phyloP scores from a whole-genome alignment of 2,888 invertebrate genomes.

The Spodoptera littoralis region DNA sequence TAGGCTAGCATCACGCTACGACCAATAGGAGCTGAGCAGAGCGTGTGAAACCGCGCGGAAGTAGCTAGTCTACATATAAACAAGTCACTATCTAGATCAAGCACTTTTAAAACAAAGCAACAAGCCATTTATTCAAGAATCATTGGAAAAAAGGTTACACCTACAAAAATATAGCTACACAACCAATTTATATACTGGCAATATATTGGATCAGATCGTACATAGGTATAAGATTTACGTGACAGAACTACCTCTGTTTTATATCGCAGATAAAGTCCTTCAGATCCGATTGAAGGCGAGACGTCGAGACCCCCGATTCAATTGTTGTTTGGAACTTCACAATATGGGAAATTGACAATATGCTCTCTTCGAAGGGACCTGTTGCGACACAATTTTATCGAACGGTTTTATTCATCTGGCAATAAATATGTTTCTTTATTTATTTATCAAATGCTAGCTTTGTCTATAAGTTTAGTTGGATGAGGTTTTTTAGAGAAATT shows the following conservation, averaged over 20 bases:
- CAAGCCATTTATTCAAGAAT: conserved; percentile 24
- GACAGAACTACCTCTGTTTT: conserved; percentile 61
- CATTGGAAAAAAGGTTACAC: conserved; percentile 11
- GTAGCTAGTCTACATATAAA: background rate
- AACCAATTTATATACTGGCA: conserved; percentile 60
- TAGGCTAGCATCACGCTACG: too few relatives aligned
- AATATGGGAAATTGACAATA: conserved; percentile 77
- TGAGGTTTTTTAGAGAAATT: too few relatives aligned
- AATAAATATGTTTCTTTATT: conserved; percentile 25
- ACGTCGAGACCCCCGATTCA: conserved; percentile 66
- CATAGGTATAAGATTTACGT: conserved; percentile 46
- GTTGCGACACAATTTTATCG: conserved; percentile 69
- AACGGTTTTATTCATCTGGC: conserved; percentile 57
- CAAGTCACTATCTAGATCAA: background rate
- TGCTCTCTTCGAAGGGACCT: conserved; percentile 69
- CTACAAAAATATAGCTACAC: conserved; percentile 23
- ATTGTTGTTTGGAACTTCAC: conserved; percentile 74
- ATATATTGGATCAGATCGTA: conserved; percentile 67
- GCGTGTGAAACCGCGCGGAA: too few relatives aligned
- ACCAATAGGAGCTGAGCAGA: too few relatives aligned
- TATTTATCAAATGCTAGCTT: too few relatives aligned
- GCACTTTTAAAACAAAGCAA: conserved; percentile 6
- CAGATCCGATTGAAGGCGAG: conserved; percentile 73
- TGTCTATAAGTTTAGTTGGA: too few relatives aligned
- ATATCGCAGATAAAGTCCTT: conserved; percentile 67